These are phyloP conservation scores for Amphiprion ocellaris DNA, from an alignment of 2,113 vertebrate species.

Conservation along the genomic window DNA sequence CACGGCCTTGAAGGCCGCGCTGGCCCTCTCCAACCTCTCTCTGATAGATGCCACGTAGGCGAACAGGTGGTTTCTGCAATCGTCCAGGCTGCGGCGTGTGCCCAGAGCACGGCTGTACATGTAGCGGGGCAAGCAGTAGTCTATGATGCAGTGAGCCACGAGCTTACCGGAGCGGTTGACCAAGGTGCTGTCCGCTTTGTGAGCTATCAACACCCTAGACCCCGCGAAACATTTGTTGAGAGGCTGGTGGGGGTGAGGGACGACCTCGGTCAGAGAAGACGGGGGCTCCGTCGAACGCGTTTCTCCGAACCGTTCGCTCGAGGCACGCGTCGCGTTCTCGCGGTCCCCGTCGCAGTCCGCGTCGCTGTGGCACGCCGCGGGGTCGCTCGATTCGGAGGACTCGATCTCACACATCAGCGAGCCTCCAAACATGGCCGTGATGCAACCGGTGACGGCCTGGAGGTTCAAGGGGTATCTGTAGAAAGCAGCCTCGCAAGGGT, in stretches of 20 bases:
- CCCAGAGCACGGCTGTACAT: neutral
- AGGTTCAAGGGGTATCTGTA: conserved; percentile 14
- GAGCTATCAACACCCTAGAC: neutral
- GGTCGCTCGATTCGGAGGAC: too few species aligned
- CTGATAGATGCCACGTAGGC: accelerated
- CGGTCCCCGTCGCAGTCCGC: too few species aligned
- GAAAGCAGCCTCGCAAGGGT: neutral
- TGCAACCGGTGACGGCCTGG: neutral
- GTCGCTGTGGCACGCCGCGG: too few species aligned
- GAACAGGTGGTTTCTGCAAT: neutral
- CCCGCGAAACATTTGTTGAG: neutral
- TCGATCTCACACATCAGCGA: neutral
- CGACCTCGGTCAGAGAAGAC: too few species aligned
- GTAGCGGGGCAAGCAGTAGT: neutral
- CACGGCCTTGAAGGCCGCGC: neutral
- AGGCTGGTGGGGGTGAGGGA: neutral
- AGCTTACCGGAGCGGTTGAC: neutral
- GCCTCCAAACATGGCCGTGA: conserved; percentile 16
- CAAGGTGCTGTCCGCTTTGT: neutral
- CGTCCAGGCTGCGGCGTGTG: too few species aligned
- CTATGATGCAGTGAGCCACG: neutral
- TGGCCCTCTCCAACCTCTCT: neutral
- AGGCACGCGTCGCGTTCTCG: too few species aligned
- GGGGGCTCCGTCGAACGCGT: too few species aligned
- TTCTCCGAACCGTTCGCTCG: too few species aligned